phyloP scores from a whole-genome alignment of 2,113 vertebrate species.

The Nothocercus julius region DNA sequence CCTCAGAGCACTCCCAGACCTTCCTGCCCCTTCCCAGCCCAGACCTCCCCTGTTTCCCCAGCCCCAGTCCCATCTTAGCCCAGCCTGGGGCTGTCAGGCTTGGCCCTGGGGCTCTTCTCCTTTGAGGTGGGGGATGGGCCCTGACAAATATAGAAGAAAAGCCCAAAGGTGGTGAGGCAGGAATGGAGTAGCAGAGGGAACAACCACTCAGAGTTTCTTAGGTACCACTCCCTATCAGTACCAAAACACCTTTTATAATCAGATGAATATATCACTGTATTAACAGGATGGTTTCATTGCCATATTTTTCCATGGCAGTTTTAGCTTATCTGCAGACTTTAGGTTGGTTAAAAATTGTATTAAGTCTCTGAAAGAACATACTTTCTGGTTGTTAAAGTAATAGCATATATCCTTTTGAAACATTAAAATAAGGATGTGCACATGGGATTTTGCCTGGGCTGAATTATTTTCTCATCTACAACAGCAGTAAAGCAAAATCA shows the following conservation, averaged over 20 bases:
- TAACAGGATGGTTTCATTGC: neutral
- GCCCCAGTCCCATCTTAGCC: neutral
- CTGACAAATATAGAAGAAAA: no score
- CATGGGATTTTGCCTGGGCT: neutral
- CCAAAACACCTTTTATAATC: neutral
- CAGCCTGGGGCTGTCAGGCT: no score
- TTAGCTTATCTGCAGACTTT: neutral
- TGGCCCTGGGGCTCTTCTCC: no score
- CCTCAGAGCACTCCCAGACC: neutral
- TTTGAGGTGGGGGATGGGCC: no score
- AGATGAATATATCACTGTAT: neutral
- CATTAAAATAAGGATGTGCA: neutral
- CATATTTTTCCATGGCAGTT: neutral
- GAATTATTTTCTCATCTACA: neutral
- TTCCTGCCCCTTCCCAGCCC: neutral
- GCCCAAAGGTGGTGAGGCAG: neutral
- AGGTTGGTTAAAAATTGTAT: neutral
- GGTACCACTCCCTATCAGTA: no score
- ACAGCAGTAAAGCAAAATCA: neutral
- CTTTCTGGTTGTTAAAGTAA: neutral
- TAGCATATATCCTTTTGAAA: neutral
- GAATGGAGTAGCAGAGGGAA: neutral
- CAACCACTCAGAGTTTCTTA: neutral
- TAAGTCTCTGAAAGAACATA: neutral
- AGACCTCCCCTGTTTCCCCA: neutral